These are phyloP conservation scores for Hippasteria phrygiana DNA, from an alignment of 53 echinoderm and acorn worm species.

Conservation along the genomic window DNA sequence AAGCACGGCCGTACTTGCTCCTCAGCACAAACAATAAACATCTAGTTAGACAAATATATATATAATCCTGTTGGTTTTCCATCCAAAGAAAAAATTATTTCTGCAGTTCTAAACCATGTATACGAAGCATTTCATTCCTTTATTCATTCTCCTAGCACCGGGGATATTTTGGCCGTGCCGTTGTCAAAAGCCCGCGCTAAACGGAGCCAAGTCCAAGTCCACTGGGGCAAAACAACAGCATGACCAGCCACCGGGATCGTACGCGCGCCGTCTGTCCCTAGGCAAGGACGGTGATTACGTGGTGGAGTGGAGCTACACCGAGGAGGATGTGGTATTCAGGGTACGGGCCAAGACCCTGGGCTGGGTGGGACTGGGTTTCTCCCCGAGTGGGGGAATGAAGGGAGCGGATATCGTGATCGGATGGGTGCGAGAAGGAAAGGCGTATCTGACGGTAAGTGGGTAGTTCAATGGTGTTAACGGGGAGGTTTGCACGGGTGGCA, in stretches of 20 bases:
- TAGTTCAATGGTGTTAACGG: too few relatives aligned
- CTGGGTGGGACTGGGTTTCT: conserved; percentile 69
- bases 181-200: background rate
- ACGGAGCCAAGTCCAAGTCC: too few relatives aligned
- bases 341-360: conserved; percentile 52
- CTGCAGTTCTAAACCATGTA: conserved; percentile 14
- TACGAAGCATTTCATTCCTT: background rate
- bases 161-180: background rate
- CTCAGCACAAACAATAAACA: too few relatives aligned
- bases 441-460: conserved; percentile 64
- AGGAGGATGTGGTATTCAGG: conserved; percentile 36
- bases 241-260: background rate
- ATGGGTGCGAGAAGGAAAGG: conserved; percentile 59
- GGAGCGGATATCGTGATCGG: conserved; percentile 68
- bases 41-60: too few relatives aligned
- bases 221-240: background rate
- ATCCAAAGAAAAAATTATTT: too few relatives aligned
- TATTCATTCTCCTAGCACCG: background rate
- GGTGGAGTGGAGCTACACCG: conserved; percentile 50
- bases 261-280: conserved; percentile 34
- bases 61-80: too few relatives aligned
- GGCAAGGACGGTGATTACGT: conserved; percentile 7
- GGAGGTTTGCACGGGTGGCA: too few relatives aligned
- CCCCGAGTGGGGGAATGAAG: conserved; percentile 60
- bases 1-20: too few relatives aligned